Base-by-base conservation (phyloP, 2,797 vertebrate genomes). In the Hirundo rustica region DNA sequence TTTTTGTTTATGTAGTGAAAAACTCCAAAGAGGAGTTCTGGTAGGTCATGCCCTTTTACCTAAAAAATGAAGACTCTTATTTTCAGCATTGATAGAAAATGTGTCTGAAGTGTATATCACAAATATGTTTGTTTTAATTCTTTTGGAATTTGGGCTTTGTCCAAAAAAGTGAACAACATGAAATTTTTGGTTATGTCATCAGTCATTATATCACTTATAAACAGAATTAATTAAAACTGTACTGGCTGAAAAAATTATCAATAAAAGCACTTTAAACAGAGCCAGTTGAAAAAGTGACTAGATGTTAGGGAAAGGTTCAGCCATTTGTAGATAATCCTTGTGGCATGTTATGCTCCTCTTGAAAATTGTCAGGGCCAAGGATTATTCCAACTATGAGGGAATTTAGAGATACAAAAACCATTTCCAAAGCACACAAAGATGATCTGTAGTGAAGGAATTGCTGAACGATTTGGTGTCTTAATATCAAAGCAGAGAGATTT, bases 201-300 rank as follows among this genome's bases (percentile, higher is more conserved):
- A 54, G 9, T 21, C 0, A 0, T 60, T 60, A 6, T 20, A 38
- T 57, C 55, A 9, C 5, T 42, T 74, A 8, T 10, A 36, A 45
- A 54, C 11, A 73, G 19, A 88, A 72, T 22, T 1, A 58, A 79
- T 92, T 85, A 12, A 62, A 15, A n/a, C 42, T 10, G 16, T 32
- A 19, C 5, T 62, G 22, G 4, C 25, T 18, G 32, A 9, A 17
- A 60, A 36, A 87, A 61, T 3, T 34, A 27, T n/a, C 19, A 42
- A 3, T 53, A 57, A 20, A 81, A 78, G 16, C 6, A 10, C 18
- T 81, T 54, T 74, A 60, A 88, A 58, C 16, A 40, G 65, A 66
- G 42, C 7, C 14, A 38, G 21, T n/a, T 89, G 34, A 72, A 61
- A 79, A 88, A 79, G 34, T 55, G 36, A 61, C 34, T 55, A 40